A percentile compares a stretch with the other conserved stretches of the same genome.
Evolutionary conservation across 1,140 invertebrate genomes (phyloP).

Genomic region (Oryctes rhinoceros): DNA sequence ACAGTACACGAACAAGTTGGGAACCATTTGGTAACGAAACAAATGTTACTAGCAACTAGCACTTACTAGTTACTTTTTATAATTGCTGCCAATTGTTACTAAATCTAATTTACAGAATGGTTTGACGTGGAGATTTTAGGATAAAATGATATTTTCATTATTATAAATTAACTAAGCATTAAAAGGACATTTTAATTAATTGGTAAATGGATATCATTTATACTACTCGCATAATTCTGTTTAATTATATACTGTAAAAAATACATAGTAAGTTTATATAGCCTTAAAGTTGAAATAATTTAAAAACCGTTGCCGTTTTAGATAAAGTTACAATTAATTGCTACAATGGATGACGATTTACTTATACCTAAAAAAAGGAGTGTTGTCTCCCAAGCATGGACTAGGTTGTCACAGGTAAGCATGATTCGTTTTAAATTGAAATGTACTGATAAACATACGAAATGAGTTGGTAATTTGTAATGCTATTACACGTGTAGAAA

Average conservation of each 20-base stretch:
- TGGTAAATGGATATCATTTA: slow-evolving; percentile 20
- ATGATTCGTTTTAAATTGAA: not conserved
- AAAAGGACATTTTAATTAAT: not conserved
- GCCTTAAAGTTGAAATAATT: not conserved
- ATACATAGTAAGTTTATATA: not conserved
- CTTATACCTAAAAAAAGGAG: slow-evolving; percentile 61
- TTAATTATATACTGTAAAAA: not conserved
- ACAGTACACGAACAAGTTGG: not conserved
- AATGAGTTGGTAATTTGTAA: not conserved
- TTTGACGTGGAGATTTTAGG: slow-evolving; percentile 48
- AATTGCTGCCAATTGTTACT: no score
- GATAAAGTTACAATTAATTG: slow-evolving; percentile 15
- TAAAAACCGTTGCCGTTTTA: not conserved
- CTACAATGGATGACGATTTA: slow-evolving; percentile 68
- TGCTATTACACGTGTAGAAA: no score
- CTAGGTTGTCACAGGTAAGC: slow-evolving; percentile 66
- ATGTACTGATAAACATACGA: not conserved
- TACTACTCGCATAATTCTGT: not conserved
- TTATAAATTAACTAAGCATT: slow-evolving; percentile 21
- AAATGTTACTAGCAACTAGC: not conserved
- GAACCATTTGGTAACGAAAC: slow-evolving; percentile 1
- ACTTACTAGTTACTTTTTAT: no score
- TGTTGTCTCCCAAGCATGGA: slow-evolving; percentile 67
- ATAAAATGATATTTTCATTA: slow-evolving; percentile 47
- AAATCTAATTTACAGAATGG: slow-evolving; percentile 5